phyloP scores from a whole-genome alignment of 2,888 invertebrate species.

The Platycnemis pennipes region DNA sequence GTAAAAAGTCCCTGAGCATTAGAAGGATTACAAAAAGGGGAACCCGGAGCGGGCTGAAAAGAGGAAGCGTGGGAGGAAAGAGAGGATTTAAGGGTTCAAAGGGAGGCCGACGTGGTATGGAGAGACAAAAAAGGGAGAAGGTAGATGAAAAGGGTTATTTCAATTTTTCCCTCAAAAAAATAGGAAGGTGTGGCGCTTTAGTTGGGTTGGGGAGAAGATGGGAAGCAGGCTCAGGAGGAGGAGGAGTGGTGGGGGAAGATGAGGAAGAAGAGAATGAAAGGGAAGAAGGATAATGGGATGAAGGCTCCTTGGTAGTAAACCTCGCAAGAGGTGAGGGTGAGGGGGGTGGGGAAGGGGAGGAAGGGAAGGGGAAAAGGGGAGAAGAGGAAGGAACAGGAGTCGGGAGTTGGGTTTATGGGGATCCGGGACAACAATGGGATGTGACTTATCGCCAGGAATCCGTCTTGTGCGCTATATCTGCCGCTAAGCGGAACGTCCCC shows the following conservation, averaged over 20 bases:
- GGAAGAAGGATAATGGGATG: constrained; percentile 54
- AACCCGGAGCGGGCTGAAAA: neutral
- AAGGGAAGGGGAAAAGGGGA: neutral
- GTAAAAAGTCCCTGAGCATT: too few species aligned
- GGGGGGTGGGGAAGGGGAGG: neutral
- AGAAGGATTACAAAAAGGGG: neutral
- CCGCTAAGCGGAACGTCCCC: constrained; percentile 49
- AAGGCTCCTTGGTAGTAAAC: constrained; percentile 50
- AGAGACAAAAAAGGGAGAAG: neutral
- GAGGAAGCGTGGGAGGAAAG: neutral
- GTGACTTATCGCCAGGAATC: constrained; percentile 58
- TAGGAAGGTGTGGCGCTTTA: neutral
- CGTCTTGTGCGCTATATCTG: constrained; percentile 63
- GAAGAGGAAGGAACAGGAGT: neutral
- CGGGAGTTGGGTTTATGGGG: constrained; percentile 38
- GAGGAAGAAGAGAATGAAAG: neutral
- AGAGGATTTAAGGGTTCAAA: neutral
- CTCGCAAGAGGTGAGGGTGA: neutral
- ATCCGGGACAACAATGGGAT: constrained; percentile 64
- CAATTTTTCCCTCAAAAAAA: neutral
- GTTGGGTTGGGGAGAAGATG: neutral
- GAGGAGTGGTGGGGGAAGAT: neutral
- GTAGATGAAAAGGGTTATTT: neutral
- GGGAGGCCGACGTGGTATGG: neutral
- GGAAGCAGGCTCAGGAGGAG: neutral